These are phyloP conservation scores for Condylura cristata DNA, from an alignment of 2,113 vertebrate genomes.

Conservation along the genomic window DNA sequence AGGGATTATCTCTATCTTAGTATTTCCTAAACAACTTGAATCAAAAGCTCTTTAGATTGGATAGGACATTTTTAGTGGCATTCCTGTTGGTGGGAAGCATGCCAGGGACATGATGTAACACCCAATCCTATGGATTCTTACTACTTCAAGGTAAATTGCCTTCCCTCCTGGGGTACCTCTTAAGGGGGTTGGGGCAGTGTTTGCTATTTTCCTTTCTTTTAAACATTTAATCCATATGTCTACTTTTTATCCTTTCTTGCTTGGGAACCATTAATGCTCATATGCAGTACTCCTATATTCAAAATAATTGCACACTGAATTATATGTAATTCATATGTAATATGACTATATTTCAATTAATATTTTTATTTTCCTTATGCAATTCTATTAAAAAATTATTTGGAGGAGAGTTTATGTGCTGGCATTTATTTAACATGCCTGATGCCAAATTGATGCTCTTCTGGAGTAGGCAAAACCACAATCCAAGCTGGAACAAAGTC, in stretches of 20 bases:
- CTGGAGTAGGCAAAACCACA: neutral
- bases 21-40: neutral
- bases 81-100: neutral
- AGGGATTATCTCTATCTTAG: neutral
- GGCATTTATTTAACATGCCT: neutral
- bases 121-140: neutral
- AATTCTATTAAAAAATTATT: neutral
- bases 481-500: neutral
- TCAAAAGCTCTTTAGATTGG: neutral
- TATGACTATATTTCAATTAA: neutral
- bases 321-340: neutral
- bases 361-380: neutral
- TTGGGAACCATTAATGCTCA: neutral
- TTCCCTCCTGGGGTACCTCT: neutral
- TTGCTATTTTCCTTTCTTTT: neutral
- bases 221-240: neutral
- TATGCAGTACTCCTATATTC: neutral
- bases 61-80: neutral
- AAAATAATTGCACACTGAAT: neutral
- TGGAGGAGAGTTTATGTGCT: neutral
- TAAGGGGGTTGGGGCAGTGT: neutral
- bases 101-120: neutral
- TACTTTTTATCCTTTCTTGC: neutral
- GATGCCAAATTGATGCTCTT: neutral
- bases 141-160: neutral